Percentiles rank a stretch among this genome's conserved stretches.
phyloP scores from a whole-genome alignment of 2,797 vertebrate genomes.

The Acanthurus tractus region DNA sequence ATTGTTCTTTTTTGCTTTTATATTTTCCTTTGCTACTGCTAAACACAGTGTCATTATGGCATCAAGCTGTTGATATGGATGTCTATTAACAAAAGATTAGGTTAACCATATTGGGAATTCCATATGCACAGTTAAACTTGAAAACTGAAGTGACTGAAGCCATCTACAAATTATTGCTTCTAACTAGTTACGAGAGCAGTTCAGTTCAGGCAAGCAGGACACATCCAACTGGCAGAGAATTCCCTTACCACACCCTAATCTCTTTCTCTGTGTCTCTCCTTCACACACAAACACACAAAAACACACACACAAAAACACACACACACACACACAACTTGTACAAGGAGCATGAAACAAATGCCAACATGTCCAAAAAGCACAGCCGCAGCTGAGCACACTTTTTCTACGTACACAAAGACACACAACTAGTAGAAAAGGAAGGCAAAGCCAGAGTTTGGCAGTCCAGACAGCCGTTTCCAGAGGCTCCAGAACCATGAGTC shows the following conservation, averaged over 20 bases:
- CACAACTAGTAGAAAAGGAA: conserved; percentile 55
- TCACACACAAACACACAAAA: conserved; percentile 14
- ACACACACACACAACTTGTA: conserved; percentile 18
- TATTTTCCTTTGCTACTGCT: conserved; percentile 7
- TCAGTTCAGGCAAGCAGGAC: conserved; percentile 70
- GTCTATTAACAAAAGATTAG: conserved; percentile 21
- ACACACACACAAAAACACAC: conserved; percentile 23
- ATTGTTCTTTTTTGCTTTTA: background rate
- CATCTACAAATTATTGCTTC: conserved; percentile 58
- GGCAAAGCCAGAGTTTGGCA: conserved; percentile 75
- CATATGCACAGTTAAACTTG: conserved; percentile 26
- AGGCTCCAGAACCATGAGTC: conserved; percentile 82
- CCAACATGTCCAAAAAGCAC: conserved; percentile 68
- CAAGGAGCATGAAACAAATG: conserved; percentile 65
- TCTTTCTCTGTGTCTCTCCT: conserved; percentile 43
- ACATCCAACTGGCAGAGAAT: conserved; percentile 77
- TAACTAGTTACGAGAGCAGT: conserved; percentile 63
- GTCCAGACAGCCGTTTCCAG: conserved; percentile 75
- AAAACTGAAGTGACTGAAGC: conserved; percentile 44
- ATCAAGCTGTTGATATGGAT: conserved; percentile 27
- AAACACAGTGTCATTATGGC: conserved; percentile 28
- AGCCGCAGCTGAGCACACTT: conserved; percentile 56
- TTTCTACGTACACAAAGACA: conserved; percentile 49
- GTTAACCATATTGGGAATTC: conserved; percentile 21
- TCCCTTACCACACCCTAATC: conserved; percentile 82